A percentile compares a stretch with the other conserved stretches of the same genome.
These are phyloP conservation scores for Carlito syrichta DNA, from an alignment of 2,113 vertebrate genomes.

Conservation along the genomic window DNA sequence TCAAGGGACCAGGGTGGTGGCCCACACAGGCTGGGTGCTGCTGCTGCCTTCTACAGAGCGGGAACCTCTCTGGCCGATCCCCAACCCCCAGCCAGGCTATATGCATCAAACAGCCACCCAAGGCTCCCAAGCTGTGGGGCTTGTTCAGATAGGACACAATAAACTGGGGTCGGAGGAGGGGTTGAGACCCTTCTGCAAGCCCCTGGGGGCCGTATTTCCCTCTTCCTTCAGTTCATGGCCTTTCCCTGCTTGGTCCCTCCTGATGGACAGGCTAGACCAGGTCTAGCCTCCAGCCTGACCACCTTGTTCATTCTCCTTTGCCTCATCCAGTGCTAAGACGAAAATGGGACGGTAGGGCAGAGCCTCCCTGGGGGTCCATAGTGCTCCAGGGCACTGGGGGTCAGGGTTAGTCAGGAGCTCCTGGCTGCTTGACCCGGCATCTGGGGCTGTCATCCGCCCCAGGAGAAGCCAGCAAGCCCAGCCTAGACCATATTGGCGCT, in stretches of 20 bases:
- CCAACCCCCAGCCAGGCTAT: neutral
- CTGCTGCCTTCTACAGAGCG: neutral
- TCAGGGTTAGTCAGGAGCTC: neutral
- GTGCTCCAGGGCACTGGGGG: neutral
- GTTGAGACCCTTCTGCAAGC: neutral
- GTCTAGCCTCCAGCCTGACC: neutral
- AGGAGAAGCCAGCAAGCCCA: neutral
- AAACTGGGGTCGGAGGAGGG: neutral
- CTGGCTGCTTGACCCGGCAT: neutral
- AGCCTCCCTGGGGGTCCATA: neutral
- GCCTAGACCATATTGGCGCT: neutral
- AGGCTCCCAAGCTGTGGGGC: neutral
- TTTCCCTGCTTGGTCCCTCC: neutral
- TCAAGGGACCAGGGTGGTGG: accelerated
- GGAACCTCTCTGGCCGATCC: accelerated
- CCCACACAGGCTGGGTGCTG: neutral
- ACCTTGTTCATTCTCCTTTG: neutral
- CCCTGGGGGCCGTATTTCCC: accelerated
- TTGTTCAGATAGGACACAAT: neutral
- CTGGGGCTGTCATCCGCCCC: neutral
- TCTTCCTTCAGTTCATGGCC: neutral
- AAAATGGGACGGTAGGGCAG: neutral
- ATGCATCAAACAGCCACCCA: neutral
- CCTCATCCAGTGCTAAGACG: neutral
- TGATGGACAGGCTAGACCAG: neutral